Percentiles rank a stretch among this genome's conserved stretches.
Evolutionary conservation across 2,113 vertebrate genomes (phyloP).

Genomic region (Phylloscopus whistleri): DNA sequence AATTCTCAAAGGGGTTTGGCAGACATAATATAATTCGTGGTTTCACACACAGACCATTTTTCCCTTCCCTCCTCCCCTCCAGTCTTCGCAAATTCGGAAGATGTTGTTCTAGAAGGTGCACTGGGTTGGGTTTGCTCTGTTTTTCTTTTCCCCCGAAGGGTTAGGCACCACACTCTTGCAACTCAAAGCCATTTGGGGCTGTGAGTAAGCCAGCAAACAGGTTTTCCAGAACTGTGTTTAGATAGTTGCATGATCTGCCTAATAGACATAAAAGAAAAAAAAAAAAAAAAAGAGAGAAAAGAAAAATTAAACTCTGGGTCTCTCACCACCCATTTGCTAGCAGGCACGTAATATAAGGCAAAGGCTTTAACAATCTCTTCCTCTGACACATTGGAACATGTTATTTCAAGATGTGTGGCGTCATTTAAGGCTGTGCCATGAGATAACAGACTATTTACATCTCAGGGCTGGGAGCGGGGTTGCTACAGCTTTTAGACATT

Average conservation of each 20-base stretch:
- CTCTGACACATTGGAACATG: constrained; percentile 67
- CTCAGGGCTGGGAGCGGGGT: constrained; percentile 30
- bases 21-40: constrained; percentile 67
- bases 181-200: constrained; percentile 32
- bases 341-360: constrained; percentile 67
- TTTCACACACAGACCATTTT: constrained; percentile 62
- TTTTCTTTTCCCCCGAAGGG: constrained; percentile 37
- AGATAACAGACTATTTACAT: constrained; percentile 64
- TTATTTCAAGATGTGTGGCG: constrained; percentile 67
- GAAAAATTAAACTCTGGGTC: constrained; percentile 43
- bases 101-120: constrained; percentile 61
- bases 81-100: constrained; percentile 40
- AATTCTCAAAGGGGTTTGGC: constrained; percentile 62
- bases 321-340: constrained; percentile 63
- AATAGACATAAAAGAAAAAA: constrained; percentile 5
- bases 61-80: not conserved
- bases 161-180: constrained; percentile 31
- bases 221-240: constrained; percentile 59
- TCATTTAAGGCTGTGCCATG: constrained; percentile 55
- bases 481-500: constrained; percentile 33
- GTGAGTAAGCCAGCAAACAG: constrained; percentile 54
- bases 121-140: constrained; percentile 20
- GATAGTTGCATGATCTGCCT: constrained; percentile 56
- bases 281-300: not conserved
- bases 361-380: constrained; percentile 57